These are phyloP conservation scores for Stegastes partitus DNA, from an alignment of 2,113 vertebrate genomes.

Conservation along the genomic window DNA sequence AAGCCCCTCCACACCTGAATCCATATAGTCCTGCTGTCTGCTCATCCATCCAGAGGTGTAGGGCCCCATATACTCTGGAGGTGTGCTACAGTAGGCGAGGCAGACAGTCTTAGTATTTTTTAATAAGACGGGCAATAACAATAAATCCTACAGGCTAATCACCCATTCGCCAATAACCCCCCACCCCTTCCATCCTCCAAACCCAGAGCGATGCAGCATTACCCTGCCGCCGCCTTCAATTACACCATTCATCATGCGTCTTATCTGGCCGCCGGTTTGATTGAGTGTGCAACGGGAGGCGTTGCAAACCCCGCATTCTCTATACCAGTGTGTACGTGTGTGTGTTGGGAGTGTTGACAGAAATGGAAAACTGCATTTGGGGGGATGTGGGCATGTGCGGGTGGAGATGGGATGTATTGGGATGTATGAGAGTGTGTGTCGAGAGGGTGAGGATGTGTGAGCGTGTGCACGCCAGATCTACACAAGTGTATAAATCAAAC, in stretches of 20 bases:
- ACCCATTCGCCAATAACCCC: constrained; percentile 67
- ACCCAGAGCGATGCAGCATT: constrained; percentile 71
- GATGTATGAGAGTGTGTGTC: constrained; percentile 47
- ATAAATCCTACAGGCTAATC: constrained; percentile 85
- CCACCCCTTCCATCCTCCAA: constrained; percentile 15
- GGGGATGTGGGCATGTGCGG: constrained; percentile 22
- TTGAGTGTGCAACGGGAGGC: constrained; percentile 73
- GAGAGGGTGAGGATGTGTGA: constrained; percentile 1
- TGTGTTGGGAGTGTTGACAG: constrained; percentile 64
- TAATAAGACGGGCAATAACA: constrained; percentile 83
- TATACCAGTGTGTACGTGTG: constrained; percentile 24
- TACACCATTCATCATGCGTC: constrained; percentile 82
- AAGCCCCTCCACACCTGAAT: neutral
- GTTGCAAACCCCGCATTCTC: constrained; percentile 60
- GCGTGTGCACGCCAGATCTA: constrained; percentile 44
- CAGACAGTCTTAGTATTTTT: constrained; percentile 73
- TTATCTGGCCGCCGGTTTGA: constrained; percentile 77
- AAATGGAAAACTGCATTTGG: constrained; percentile 66
- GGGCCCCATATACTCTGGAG: constrained; percentile 31
- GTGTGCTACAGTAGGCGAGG: constrained; percentile 34
- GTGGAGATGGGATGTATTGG: constrained; percentile 53
- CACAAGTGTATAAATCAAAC: constrained; percentile 80
- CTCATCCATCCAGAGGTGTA: constrained; percentile 40
- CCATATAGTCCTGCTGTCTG: constrained; percentile 17
- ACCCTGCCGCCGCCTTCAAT: constrained; percentile 77